Conservation (phyloP, 2,888 invertebrate species). For the Epistrophella euchroma region DNA sequence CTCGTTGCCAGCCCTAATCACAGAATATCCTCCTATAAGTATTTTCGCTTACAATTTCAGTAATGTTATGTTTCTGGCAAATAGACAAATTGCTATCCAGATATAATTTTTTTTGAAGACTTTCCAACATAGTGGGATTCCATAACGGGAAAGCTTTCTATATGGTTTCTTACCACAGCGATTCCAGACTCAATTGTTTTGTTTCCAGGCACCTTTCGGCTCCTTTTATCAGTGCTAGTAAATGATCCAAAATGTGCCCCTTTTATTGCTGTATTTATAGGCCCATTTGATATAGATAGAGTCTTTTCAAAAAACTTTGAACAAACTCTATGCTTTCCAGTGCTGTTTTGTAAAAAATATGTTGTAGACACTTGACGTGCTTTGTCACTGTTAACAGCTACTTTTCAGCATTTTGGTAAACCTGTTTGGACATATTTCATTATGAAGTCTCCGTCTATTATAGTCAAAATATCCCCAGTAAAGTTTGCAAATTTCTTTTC, state of each 20-base stretch:
- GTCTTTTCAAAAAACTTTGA: constrained; percentile 35
- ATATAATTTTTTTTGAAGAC: neutral
- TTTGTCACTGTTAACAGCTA: neutral
- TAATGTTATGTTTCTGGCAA: no score
- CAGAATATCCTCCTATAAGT: no score
- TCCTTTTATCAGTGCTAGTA: constrained; percentile 8
- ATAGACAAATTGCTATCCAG: constrained; percentile 8
- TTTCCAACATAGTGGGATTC: constrained; percentile 5
- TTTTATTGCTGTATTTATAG: neutral
- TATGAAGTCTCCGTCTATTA: constrained; percentile 26
- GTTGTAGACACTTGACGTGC: neutral
- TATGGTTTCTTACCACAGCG: neutral
- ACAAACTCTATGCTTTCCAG: neutral
- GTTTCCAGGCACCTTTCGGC: neutral
- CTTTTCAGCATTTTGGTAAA: neutral
- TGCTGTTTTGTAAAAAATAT: neutral
- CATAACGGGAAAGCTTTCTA: neutral
- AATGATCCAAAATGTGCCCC: constrained; percentile 5
- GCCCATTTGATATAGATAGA: constrained; percentile 27
- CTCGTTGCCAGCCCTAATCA: no score
- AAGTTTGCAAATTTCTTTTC: constrained; percentile 1
- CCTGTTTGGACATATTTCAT: neutral
- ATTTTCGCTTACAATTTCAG: no score
- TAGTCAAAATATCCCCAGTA: constrained; percentile 20
- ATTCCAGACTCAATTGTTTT: neutral